Percentiles rank a stretch among this genome's conserved stretches.
Conservation (phyloP, 2,888 invertebrate genomes). For the Polyommatus iphigenia region DNA sequence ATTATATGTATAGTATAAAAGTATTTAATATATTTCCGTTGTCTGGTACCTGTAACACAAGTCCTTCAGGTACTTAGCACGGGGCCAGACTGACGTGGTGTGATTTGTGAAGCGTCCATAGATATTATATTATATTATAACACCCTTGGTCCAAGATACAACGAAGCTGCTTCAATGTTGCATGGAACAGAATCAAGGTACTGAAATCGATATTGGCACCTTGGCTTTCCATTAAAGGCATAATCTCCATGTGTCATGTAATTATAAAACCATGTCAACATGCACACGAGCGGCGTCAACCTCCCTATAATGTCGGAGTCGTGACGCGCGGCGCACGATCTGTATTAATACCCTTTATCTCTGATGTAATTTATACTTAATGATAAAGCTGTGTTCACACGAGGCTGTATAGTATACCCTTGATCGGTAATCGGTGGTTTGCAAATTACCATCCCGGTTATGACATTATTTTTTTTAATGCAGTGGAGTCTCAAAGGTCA, state of each 20-base stretch:
- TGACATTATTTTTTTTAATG: neutral
- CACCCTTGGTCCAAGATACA: no score
- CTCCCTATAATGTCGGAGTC: constrained; percentile 28
- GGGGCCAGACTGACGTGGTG: no score
- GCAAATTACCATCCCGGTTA: neutral
- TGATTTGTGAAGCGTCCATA: no score
- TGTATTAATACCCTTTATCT: constrained; percentile 28
- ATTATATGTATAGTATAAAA: no score
- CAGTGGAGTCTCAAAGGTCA: neutral
- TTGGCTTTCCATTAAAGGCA: neutral
- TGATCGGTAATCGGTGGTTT: neutral
- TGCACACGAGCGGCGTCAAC: constrained; percentile 6
- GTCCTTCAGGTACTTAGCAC: no score
- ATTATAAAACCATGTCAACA: constrained; percentile 28
- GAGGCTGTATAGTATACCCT: neutral
- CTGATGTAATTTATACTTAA: constrained; percentile 27
- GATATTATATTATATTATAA: no score
- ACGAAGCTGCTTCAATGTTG: neutral
- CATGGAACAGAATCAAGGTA: neutral
- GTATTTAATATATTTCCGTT: no score
- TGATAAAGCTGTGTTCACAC: constrained; percentile 26
- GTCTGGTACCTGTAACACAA: no score
- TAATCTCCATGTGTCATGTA: neutral
- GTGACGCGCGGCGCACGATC: constrained; percentile 23
- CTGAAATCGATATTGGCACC: neutral